Percentiles rank a stretch among this genome's conserved stretches.
phyloP scores from a whole-genome alignment of 1,140 invertebrate genomes.

The Drosophila parabipectinata region DNA sequence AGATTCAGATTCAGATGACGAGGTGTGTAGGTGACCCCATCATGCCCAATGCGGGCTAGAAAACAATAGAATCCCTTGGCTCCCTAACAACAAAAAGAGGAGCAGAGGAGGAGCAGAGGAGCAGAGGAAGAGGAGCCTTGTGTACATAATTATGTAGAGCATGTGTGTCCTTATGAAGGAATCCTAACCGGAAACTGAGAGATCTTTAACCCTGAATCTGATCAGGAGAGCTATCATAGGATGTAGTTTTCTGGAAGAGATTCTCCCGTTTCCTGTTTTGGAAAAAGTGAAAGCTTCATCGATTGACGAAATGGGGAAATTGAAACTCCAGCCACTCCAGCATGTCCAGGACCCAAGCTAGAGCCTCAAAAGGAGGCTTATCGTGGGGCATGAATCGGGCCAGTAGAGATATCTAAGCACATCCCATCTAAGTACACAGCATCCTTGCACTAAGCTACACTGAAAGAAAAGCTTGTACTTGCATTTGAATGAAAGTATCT shows the following conservation, averaged over 20 bases:
- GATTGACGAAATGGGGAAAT: constrained; percentile 43
- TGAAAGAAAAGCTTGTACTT: too few species aligned
- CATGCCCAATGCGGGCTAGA: constrained; percentile 47
- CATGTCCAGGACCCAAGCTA: constrained; percentile 8
- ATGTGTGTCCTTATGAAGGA: constrained; percentile 4
- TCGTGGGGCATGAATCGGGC: too few species aligned
- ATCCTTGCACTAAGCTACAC: too few species aligned
- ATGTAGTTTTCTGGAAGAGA: background rate
- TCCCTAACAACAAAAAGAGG: constrained; percentile 1
- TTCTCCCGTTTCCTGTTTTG: too few species aligned
- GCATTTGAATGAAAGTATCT: too few species aligned
- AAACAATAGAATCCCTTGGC: constrained; percentile 50
- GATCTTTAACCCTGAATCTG: constrained; percentile 8
- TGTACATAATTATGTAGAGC: constrained; percentile 38
- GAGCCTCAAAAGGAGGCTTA: too few species aligned
- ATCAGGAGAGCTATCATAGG: too few species aligned
- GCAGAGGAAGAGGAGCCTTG: background rate
- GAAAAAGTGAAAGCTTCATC: constrained; percentile 56
- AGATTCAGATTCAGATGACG: constrained; percentile 19
- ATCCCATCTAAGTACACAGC: too few species aligned
- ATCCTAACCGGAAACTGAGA: background rate
- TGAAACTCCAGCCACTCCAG: constrained; percentile 57
- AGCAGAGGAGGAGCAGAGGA: too few species aligned
- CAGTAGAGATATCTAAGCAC: too few species aligned
- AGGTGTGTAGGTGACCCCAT: constrained; percentile 52